Evolutionary conservation across 2,113 vertebrate genomes (phyloP), one percentile per base, ranked within the genome.

Genomic region (Benthochromis sp.): DNA sequence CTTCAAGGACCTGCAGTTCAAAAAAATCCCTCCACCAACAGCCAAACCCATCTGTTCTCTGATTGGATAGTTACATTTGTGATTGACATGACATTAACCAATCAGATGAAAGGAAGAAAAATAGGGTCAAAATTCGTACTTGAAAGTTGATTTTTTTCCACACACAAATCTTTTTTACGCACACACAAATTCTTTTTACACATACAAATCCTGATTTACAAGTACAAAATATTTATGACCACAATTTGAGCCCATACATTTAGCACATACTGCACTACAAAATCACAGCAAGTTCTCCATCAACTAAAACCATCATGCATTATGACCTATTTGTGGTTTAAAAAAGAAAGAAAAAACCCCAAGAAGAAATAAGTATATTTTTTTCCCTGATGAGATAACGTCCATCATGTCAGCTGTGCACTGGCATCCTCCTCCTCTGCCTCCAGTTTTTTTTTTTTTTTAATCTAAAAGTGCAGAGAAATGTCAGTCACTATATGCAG

Each of bases 341-440:
- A 71, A 71, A 43, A 71, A n/a, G 27, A 59, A 59, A 59, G 1
- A 55, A 59, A 31, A 31, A 59, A 1, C 8, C 8, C 27, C 57
- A 59, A 59, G 14, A 31, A 66, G 6, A 66, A 11, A 36, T 9
- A 43, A 14, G 4, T 1, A 12, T 69, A 9, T 0, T 59, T 59
- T 31, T 59, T 29, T 6, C 24, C 24, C 36, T 71, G 36, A 40
- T 69, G 36, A 71, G 63, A 8, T 40, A 40, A 24, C 1, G 0
- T 40, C n/a, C 34, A 40, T 21, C 7, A 2, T 69, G 63, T 36
- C 34, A 69, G 36, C 63, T 38, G 63, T 43, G 36, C n/a, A 13
- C 66, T 71, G 36, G 11, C 8, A 8, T 43, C 38, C 11, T 0
- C n/a, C 12, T 43, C n/a, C 66, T 24, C 66, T 71, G 12, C 0